These are phyloP conservation scores for Drosophila mauritiana DNA, from an alignment of 1,140 invertebrate genomes.

Conservation along the genomic window DNA sequence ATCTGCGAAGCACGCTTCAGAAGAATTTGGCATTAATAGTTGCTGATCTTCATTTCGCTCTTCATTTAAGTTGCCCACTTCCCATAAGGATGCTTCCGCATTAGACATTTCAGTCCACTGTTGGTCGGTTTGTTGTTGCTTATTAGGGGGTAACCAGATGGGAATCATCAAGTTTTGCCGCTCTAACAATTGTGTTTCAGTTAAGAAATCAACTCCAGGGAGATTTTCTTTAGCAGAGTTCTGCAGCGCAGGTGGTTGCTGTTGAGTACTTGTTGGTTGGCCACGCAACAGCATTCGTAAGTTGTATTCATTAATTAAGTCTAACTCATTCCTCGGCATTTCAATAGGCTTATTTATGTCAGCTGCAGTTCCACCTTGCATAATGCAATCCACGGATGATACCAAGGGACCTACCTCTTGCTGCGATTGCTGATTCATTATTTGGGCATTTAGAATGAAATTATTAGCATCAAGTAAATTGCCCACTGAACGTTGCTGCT, in stretches of 20 bases:
- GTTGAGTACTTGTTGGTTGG: conserved; percentile 14
- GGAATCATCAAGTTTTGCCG: conserved; percentile 85
- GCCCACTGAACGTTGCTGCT: conserved; percentile 34
- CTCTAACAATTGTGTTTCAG: conserved; percentile 49
- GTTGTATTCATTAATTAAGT: conserved; percentile 76
- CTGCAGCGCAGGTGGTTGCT: conserved; percentile 29
- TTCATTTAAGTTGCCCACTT: conserved; percentile 49
- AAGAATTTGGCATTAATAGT: conserved; percentile 84
- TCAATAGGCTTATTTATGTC: conserved; percentile 43
- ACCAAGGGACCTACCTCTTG: not conserved
- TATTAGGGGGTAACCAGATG: conserved; percentile 69
- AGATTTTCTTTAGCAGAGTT: conserved; percentile 17
- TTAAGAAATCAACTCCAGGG: conserved; percentile 42
- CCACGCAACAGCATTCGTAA: conserved; percentile 72
- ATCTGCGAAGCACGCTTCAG: conserved; percentile 36
- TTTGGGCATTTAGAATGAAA: conserved; percentile 71
- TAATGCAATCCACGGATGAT: conserved; percentile 64
- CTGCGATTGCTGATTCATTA: conserved; percentile 84
- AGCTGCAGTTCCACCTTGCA: conserved; percentile 49
- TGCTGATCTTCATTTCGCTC: conserved; percentile 85
- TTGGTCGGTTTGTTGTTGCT: conserved; percentile 20
- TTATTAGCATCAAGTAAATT: conserved; percentile 78
- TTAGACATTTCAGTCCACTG: conserved; percentile 43
- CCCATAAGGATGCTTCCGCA: conserved; percentile 61
- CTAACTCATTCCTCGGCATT: conserved; percentile 41